These are phyloP conservation scores for Beris morrisii DNA, from an alignment of 2,888 invertebrate genomes.

Conservation along the genomic window DNA sequence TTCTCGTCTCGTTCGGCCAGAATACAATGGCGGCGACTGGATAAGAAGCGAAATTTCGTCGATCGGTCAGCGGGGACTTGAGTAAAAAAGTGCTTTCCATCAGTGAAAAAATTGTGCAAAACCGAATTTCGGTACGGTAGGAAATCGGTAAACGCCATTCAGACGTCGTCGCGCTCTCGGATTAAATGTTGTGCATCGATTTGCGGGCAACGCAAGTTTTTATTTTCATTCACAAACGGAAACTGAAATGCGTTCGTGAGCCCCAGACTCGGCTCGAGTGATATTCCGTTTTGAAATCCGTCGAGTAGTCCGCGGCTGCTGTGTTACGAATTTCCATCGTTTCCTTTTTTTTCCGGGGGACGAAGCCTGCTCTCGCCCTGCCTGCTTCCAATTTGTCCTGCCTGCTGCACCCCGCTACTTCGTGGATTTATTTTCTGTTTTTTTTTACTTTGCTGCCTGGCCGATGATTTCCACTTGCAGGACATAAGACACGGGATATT, in stretches of 20 bases:
- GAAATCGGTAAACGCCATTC: slow-evolving; percentile 1
- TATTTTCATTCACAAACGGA: slow-evolving; percentile 24
- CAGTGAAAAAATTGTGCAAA: neutral
- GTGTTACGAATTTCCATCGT: neutral
- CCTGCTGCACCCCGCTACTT: neutral
- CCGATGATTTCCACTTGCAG: neutral
- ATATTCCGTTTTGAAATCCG: slow-evolving; percentile 4
- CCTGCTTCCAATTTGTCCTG: too few species aligned
- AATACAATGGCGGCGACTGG: slow-evolving; percentile 34
- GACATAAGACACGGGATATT: neutral
- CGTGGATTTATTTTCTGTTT: slow-evolving; percentile 2
- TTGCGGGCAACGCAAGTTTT: slow-evolving; percentile 12
- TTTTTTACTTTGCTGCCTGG: neutral
- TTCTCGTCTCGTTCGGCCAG: slow-evolving; percentile 21
- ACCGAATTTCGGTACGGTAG: slow-evolving; percentile 1
- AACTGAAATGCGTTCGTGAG: slow-evolving; percentile 20
- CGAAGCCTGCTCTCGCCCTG: too few species aligned
- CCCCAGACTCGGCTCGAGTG: slow-evolving; percentile 13
- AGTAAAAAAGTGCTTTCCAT: slow-evolving; percentile 5
- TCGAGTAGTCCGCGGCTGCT: slow-evolving; percentile 1
- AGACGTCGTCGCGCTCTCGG: slow-evolving; percentile 2
- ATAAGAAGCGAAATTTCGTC: slow-evolving; percentile 17
- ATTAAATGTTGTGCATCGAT: slow-evolving; percentile 31
- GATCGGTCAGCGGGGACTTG: neutral
- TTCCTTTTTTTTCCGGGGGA: too few species aligned